phyloP scores from a whole-genome alignment of 2,797 vertebrate species.

The Mus spretus region DNA sequence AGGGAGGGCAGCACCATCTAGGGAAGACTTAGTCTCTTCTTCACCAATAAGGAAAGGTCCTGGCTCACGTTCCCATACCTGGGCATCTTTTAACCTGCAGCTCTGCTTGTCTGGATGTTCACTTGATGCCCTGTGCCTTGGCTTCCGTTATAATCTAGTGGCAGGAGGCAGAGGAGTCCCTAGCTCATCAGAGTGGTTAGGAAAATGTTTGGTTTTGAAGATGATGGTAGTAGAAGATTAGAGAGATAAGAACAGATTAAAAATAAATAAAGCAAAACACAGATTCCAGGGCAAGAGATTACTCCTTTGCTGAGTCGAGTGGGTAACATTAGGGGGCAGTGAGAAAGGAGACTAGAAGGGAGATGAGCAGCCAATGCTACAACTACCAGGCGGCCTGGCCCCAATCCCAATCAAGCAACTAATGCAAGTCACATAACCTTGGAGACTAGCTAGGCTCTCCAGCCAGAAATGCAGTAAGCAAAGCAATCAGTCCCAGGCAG shows the following conservation, averaged over 20 bases:
- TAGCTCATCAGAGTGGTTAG: slow-evolving; percentile 55
- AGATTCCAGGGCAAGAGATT: slow-evolving; percentile 73
- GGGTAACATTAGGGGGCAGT: slow-evolving; percentile 42
- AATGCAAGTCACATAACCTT: slow-evolving; percentile 73
- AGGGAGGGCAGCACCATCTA: slow-evolving; percentile 19
- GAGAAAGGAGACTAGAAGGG: slow-evolving; percentile 68
- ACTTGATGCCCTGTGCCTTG: slow-evolving; percentile 54
- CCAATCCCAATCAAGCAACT: slow-evolving; percentile 81
- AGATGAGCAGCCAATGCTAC: slow-evolving; percentile 79
- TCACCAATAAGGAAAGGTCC: slow-evolving; percentile 34
- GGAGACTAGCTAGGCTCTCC: slow-evolving; percentile 65
- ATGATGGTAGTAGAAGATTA: slow-evolving; percentile 64
- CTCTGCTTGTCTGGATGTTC: slow-evolving; percentile 50
- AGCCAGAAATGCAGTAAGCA: slow-evolving; percentile 82
- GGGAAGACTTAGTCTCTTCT: slow-evolving; percentile 36
- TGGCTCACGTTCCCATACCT: slow-evolving; percentile 37
- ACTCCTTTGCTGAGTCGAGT: slow-evolving; percentile 44
- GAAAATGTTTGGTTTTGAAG: slow-evolving; percentile 71
- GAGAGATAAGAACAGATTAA: slow-evolving; percentile 67
- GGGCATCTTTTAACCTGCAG: slow-evolving; percentile 35
- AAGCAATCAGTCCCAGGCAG: slow-evolving; percentile 89
- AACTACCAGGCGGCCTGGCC: slow-evolving; percentile 79
- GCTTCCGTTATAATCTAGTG: slow-evolving; percentile 5
- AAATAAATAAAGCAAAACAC: neutral
- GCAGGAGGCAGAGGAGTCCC: slow-evolving; percentile 31